A percentile compares a stretch with the other conserved stretches of the same genome.
These are phyloP conservation scores for Prosapia bicincta DNA, from an alignment of 2,888 invertebrate species.

Conservation along the genomic window DNA sequence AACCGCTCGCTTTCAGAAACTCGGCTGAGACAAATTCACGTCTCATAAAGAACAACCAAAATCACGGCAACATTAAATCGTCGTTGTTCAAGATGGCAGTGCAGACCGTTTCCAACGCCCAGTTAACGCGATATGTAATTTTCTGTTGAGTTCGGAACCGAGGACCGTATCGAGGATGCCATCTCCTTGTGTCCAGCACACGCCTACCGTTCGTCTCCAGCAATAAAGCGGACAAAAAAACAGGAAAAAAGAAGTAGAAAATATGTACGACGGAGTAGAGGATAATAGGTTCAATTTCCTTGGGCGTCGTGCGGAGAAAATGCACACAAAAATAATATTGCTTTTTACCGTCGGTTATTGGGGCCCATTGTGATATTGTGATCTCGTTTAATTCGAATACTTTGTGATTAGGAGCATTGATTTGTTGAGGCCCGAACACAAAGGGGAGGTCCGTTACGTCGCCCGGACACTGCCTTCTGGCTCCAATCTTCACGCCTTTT, in stretches of 20 bases:
- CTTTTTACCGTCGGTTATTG: constrained; percentile 17
- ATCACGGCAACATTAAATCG: background rate
- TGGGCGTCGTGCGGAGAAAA: constrained; percentile 23
- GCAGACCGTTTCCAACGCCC: background rate
- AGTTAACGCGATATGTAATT: background rate
- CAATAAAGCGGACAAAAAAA: background rate
- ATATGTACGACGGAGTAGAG: constrained; percentile 13
- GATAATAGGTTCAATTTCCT: constrained; percentile 22
- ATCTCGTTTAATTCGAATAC: background rate
- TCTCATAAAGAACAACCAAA: background rate
- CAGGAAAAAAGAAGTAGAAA: constrained; percentile 10
- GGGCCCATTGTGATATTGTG: constrained; percentile 15
- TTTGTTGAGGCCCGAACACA: background rate
- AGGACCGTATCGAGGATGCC: constrained; percentile 6
- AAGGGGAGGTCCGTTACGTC: background rate
- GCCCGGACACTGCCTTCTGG: background rate
- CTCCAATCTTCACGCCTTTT: background rate
- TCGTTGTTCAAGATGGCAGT: background rate
- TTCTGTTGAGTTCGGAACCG: background rate
- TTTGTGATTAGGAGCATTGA: background rate
- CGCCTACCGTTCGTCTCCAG: constrained; percentile 9
- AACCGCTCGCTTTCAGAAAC: background rate
- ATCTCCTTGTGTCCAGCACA: constrained; percentile 20
- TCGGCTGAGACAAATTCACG: background rate
- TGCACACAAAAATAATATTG: constrained; percentile 26